A percentile compares a stretch with the other conserved stretches of the same genome.
phyloP scores from a whole-genome alignment of 1,140 invertebrate genomes.

The Glossosoma conforme region DNA sequence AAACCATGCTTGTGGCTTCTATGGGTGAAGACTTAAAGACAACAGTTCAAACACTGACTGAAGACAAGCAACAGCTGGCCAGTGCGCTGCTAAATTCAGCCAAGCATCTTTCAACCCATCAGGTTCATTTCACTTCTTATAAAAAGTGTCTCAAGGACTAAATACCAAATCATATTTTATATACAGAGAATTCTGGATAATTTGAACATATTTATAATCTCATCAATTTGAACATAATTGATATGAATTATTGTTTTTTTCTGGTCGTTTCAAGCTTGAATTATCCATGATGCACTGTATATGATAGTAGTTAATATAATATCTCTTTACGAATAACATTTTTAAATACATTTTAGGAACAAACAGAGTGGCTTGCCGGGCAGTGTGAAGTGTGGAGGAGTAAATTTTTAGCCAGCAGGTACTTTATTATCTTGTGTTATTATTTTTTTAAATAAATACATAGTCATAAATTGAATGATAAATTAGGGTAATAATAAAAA shows the following conservation, averaged over 20 bases:
- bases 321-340: not conserved
- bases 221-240: too few relatives aligned
- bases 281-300: too few relatives aligned
- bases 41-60: slow-evolving; percentile 80
- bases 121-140: slow-evolving; percentile 39
- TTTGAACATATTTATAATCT: too few relatives aligned
- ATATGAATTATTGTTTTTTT: too few relatives aligned
- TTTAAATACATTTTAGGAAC: slow-evolving; percentile 55
- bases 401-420: slow-evolving; percentile 91
- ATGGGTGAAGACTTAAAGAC: slow-evolving; percentile 90
- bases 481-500: not conserved
- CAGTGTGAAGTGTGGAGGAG: slow-evolving; percentile 94
- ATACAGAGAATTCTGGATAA: too few relatives aligned
- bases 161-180: too few relatives aligned
- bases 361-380: slow-evolving; percentile 85
- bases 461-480: too few relatives aligned
- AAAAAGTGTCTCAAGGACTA: too few relatives aligned
- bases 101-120: slow-evolving; percentile 77
- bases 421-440: slow-evolving; percentile 13
- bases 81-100: slow-evolving; percentile 79
- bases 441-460: not conserved
- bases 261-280: too few relatives aligned
- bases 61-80: slow-evolving; percentile 85
- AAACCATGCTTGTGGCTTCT: slow-evolving; percentile 87
- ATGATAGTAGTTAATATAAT: not conserved